These are phyloP conservation scores for Labia minor DNA, from an alignment of 2,888 invertebrate genomes.

Conservation along the genomic window DNA sequence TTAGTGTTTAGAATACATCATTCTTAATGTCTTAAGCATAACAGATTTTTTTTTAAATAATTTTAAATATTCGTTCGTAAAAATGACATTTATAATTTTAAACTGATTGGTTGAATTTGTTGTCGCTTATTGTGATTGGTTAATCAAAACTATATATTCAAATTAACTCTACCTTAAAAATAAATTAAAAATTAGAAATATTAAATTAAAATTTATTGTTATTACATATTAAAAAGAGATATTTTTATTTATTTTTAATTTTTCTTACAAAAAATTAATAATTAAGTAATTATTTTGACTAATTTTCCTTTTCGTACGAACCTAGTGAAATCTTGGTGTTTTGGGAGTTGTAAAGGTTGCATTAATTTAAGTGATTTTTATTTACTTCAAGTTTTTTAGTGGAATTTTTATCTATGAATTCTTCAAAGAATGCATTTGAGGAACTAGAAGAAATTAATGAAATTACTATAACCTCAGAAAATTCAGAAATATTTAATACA, in stretches of 20 bases:
- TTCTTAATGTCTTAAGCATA: neutral
- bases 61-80: neutral
- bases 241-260: no score
- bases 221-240: no score
- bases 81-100: conserved; percentile 15
- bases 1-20: conserved; percentile 3
- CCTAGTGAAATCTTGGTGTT: neutral
- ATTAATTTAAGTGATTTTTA: neutral
- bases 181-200: no score
- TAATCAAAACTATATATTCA: no score
- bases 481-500: neutral
- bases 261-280: no score
- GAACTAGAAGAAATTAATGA: neutral
- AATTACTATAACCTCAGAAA: neutral
- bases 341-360: neutral
- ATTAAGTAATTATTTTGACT: no score
- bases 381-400: neutral
- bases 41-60: neutral
- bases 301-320: no score
- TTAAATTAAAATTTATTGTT: no score
- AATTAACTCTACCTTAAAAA: no score
- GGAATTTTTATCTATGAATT: conserved; percentile 7
- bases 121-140: neutral
- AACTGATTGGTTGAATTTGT: neutral
- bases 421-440: neutral